Evolutionary conservation across 2,888 invertebrate genomes (phyloP).

Genomic region (Catocala sponsa): DNA sequence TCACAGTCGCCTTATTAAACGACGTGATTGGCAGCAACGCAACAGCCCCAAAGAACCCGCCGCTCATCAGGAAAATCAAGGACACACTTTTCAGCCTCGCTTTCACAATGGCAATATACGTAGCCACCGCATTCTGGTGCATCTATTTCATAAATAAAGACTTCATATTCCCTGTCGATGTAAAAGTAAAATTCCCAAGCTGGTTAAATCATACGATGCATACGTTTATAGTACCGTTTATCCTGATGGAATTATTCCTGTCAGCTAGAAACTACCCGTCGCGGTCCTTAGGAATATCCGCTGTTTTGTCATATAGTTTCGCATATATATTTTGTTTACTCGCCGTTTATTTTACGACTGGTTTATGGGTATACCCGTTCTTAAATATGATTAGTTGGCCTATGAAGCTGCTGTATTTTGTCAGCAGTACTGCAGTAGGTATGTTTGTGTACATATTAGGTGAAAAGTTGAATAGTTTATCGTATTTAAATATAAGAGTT

Average conservation of each 20-base stretch:
- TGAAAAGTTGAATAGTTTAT: constrained; percentile 90
- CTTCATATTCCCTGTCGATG: constrained; percentile 93
- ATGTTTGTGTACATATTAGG: constrained; percentile 91
- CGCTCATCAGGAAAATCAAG: constrained; percentile 90
- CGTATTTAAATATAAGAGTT: constrained; percentile 82
- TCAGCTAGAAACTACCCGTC: constrained; percentile 92
- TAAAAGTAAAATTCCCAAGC: constrained; percentile 93
- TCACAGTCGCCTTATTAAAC: constrained; percentile 91
- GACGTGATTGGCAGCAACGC: constrained; percentile 92
- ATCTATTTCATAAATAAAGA: constrained; percentile 95
- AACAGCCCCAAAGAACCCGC: constrained; percentile 85
- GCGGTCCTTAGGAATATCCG: constrained; percentile 88
- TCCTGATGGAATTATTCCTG: constrained; percentile 91
- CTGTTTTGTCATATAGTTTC: constrained; percentile 88
- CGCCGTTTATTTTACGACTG: constrained; percentile 90
- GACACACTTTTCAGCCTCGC: constrained; percentile 90
- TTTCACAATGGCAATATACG: constrained; percentile 93
- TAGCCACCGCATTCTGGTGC: constrained; percentile 95
- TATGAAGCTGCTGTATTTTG: constrained; percentile 91
- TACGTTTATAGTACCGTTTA: constrained; percentile 93
- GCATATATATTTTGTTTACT: constrained; percentile 92
- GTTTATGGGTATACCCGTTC: constrained; percentile 97
- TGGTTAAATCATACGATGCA: constrained; percentile 97
- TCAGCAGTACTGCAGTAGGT: constrained; percentile 85
- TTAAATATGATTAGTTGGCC: constrained; percentile 91